Conservation (phyloP, 2,797 vertebrate species). For the Pygocentrus nattereri region DNA sequence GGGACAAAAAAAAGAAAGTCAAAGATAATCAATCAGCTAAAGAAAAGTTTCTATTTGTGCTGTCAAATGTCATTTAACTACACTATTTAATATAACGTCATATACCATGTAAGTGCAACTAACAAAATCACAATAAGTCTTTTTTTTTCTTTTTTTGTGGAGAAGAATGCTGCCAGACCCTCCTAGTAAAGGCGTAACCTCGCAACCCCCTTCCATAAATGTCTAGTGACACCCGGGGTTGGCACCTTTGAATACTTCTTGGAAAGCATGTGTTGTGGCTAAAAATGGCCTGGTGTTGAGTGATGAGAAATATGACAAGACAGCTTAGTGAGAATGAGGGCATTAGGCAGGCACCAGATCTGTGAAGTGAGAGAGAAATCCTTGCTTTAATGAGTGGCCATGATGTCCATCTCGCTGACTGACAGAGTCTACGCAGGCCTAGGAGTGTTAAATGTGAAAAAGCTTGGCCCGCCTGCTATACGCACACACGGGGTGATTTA, state of each 20-base stretch:
- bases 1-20: no score
- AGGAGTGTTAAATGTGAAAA: slow-evolving; percentile 51
- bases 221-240: not conserved
- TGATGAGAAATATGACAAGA: slow-evolving; percentile 34
- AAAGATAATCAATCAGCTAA: no score
- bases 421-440: slow-evolving; percentile 45
- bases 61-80: no score
- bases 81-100: no score
- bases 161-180: no score
- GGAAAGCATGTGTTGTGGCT: not conserved
- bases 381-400: slow-evolving; percentile 49
- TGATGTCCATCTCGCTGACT: slow-evolving; percentile 48
- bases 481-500: slow-evolving; percentile 61
- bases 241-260: not conserved
- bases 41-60: no score
- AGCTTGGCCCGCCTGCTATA: slow-evolving; percentile 25
- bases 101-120: no score
- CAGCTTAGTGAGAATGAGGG: slow-evolving; percentile 33
- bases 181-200: no score
- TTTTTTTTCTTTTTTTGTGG: no score
- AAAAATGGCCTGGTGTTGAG: slow-evolving; percentile 10
- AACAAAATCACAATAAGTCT: no score
- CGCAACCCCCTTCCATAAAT: not conserved
- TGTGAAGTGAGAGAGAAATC: slow-evolving; percentile 39
- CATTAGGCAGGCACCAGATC: slow-evolving; percentile 20